phyloP scores from a whole-genome alignment of 2,113 vertebrate species.

The Nyctereutes procyonoides region DNA sequence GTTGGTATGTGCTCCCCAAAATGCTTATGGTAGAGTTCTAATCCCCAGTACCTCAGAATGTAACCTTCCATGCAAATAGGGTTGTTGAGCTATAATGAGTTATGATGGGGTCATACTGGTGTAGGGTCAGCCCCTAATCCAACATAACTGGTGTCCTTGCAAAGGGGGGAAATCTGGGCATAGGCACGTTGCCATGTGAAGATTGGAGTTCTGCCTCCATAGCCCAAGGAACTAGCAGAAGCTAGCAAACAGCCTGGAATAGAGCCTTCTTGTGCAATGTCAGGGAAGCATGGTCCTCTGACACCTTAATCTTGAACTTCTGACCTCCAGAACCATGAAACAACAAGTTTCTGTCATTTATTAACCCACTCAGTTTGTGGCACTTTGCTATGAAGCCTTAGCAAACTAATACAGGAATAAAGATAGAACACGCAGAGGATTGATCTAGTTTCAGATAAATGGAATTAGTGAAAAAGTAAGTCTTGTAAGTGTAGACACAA shows the following conservation, averaged over 20 bases:
- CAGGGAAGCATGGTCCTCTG: fast-evolving
- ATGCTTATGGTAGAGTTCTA: background rate
- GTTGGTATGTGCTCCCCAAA: background rate
- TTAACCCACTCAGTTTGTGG: background rate
- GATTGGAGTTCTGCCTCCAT: background rate
- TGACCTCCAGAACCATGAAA: background rate
- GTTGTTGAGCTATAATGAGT: background rate
- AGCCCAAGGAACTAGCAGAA: background rate
- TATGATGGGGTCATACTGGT: background rate
- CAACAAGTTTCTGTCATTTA: background rate
- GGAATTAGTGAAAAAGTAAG: background rate
- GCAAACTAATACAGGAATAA: background rate
- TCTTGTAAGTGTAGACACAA: background rate
- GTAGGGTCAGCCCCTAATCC: background rate
- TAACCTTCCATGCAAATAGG: background rate
- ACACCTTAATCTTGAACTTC: background rate
- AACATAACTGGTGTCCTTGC: background rate
- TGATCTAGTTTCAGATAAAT: background rate
- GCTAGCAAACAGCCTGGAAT: too few relatives aligned
- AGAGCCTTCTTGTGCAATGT: fast-evolving
- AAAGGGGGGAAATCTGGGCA: background rate
- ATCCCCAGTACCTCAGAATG: background rate
- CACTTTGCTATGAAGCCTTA: background rate
- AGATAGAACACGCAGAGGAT: background rate
- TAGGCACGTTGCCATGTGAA: background rate